These are phyloP conservation scores for Ornithoptera priamus DNA, from an alignment of 2,888 invertebrate species.

Conservation along the genomic window DNA sequence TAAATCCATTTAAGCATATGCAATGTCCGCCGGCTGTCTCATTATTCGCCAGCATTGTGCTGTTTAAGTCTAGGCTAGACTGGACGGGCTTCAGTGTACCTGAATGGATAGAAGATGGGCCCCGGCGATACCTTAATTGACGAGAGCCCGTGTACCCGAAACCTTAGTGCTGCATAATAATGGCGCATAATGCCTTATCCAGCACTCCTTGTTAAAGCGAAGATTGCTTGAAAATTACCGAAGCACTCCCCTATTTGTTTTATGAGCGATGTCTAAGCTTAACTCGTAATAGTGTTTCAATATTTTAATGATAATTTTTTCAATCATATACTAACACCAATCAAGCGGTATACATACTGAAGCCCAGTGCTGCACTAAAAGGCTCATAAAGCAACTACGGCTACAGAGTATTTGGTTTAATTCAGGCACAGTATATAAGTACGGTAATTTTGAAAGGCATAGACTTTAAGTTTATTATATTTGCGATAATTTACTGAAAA, in stretches of 20 bases:
- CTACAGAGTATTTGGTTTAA: too few species aligned
- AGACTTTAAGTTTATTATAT: too few species aligned
- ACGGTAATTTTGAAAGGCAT: too few species aligned
- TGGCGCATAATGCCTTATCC: slow-evolving; percentile 75
- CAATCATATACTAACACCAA: too few species aligned
- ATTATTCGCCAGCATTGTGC: slow-evolving; percentile 72
- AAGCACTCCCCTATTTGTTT: neutral
- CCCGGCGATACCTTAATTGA: slow-evolving; percentile 76
- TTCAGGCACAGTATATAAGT: too few species aligned
- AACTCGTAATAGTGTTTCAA: neutral
- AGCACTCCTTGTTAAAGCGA: slow-evolving; percentile 58
- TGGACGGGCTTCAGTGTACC: slow-evolving; percentile 38
- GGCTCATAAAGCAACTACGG: too few species aligned
- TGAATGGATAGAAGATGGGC: slow-evolving; percentile 70
- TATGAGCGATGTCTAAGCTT: neutral
- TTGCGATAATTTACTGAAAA: too few species aligned
- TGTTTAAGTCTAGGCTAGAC: slow-evolving; percentile 57
- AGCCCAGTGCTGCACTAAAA: too few species aligned
- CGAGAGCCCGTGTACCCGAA: slow-evolving; percentile 74
- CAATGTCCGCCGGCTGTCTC: slow-evolving; percentile 55
- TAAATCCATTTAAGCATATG: slow-evolving; percentile 40
- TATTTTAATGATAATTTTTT: neutral
- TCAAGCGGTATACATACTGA: too few species aligned
- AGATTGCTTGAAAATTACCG: slow-evolving; percentile 28
- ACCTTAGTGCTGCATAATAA: slow-evolving; percentile 77